These are phyloP conservation scores for Actias luna DNA, from an alignment of 2,888 invertebrate genomes.

Conservation along the genomic window DNA sequence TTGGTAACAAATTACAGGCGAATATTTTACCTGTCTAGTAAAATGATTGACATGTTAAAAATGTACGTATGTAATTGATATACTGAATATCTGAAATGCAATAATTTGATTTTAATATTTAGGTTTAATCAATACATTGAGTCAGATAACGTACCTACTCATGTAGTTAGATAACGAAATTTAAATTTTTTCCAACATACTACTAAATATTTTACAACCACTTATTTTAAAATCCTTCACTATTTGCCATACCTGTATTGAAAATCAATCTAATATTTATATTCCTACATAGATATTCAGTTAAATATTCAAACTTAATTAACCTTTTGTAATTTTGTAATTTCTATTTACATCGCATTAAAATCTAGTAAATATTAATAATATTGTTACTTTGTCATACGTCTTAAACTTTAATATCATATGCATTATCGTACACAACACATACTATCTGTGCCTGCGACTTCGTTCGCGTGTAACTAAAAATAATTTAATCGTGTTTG, in stretches of 20 bases:
- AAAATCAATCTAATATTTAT: not conserved
- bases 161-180: too few relatives aligned
- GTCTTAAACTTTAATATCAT: too few relatives aligned
- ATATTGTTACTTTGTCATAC: too few relatives aligned
- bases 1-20: constrained; percentile 32
- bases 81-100: constrained; percentile 42
- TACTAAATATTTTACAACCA: not conserved
- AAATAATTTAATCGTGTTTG: too few relatives aligned
- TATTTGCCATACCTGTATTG: not conserved
- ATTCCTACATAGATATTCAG: too few relatives aligned
- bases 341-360: too few relatives aligned
- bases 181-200: not conserved
- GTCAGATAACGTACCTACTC: too few relatives aligned
- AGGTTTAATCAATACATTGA: too few relatives aligned
- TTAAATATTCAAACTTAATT: not conserved
- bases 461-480: too few relatives aligned
- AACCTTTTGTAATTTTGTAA: not conserved
- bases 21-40: constrained; percentile 62
- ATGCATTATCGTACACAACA: too few relatives aligned
- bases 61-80: constrained; percentile 42
- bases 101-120: not conserved
- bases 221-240: not conserved
- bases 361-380: too few relatives aligned
- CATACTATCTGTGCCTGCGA: too few relatives aligned
- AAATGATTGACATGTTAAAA: constrained; percentile 74